These are phyloP conservation scores for Intellagama lesueurii DNA, from an alignment of 2,797 vertebrate species.

Conservation along the genomic window DNA sequence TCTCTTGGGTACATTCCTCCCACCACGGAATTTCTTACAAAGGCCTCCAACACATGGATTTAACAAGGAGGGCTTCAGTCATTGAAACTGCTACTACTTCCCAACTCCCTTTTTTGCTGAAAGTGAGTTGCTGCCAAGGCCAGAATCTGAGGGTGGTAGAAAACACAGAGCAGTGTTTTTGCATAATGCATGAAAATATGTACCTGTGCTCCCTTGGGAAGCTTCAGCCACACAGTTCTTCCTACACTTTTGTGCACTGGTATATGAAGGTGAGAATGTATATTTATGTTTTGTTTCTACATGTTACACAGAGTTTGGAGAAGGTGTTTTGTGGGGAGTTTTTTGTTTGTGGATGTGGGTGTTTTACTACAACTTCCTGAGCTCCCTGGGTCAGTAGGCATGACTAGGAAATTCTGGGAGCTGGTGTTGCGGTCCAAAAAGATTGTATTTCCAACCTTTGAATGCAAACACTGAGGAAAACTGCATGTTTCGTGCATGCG, in stretches of 20 bases:
- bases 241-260: neutral
- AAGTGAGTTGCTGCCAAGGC: neutral
- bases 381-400: too few relatives aligned
- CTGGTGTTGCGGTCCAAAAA: too few relatives aligned
- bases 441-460: too few relatives aligned
- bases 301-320: too few relatives aligned
- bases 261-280: neutral
- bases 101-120: neutral
- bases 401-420: too few relatives aligned
- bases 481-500: too few relatives aligned
- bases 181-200: neutral
- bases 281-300: too few relatives aligned
- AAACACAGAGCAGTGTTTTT: neutral
- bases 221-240: neutral
- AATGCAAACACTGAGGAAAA: too few relatives aligned
- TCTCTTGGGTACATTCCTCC: neutral
- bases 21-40: neutral
- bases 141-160: neutral
- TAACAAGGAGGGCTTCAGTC: neutral
- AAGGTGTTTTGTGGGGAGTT: too few relatives aligned
- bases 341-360: too few relatives aligned
- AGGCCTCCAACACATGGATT: neutral
- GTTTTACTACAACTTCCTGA: too few relatives aligned
- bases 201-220: neutral
- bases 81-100: neutral